phyloP scores from a whole-genome alignment of 2,888 invertebrate species.

The Pollenia amentaria region DNA sequence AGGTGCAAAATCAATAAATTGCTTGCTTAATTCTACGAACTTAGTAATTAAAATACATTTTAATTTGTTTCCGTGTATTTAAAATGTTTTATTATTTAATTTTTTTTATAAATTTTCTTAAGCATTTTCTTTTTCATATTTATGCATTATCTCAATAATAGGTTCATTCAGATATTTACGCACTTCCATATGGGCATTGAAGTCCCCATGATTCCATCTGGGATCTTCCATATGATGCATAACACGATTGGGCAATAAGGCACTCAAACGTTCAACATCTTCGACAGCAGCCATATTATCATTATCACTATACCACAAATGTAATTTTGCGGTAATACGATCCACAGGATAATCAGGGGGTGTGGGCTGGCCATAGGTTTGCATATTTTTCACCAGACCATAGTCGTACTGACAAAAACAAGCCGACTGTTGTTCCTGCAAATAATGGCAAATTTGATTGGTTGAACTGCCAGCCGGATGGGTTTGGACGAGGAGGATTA shows the following conservation, averaged over 20 bases:
- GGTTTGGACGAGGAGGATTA: constrained; percentile 74
- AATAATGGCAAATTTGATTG: constrained; percentile 80
- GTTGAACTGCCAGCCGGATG: constrained; percentile 80
- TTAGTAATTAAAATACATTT: no score
- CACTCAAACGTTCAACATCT: constrained; percentile 77
- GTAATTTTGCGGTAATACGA: constrained; percentile 75
- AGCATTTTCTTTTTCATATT: constrained; percentile 72
- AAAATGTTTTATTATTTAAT: no score
- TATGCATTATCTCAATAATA: constrained; percentile 77
- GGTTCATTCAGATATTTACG: constrained; percentile 77
- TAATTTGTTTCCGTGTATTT: no score
- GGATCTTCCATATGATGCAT: constrained; percentile 77
- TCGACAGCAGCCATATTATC: constrained; percentile 78
- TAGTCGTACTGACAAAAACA: constrained; percentile 78
- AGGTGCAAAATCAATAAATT: no score
- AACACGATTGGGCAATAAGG: constrained; percentile 75
- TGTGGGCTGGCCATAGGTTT: constrained; percentile 74
- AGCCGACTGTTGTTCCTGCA: constrained; percentile 79
- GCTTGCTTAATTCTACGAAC: no score
- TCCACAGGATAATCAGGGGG: constrained; percentile 79
- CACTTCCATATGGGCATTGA: constrained; percentile 74
- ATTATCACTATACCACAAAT: constrained; percentile 80
- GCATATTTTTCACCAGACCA: constrained; percentile 77
- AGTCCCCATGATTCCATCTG: constrained; percentile 78
- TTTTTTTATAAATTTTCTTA: no score